Percentiles rank a stretch among this genome's conserved stretches.
Evolutionary conservation across 2,797 vertebrate genomes (phyloP).

Genomic region (Lithobates pipiens): DNA sequence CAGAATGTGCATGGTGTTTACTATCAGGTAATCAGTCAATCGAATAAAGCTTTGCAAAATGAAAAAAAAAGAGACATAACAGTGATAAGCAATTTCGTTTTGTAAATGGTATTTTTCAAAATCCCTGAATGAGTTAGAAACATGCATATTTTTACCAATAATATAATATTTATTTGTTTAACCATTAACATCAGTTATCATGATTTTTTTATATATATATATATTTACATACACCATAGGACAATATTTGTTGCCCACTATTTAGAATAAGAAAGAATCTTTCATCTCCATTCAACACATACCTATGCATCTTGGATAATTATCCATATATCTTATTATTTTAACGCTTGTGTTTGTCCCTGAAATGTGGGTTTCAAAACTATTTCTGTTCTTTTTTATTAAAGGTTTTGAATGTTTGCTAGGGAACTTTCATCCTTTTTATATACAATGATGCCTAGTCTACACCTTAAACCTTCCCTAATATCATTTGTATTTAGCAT

Average conservation of each 20-base stretch:
- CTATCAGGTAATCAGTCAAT: conserved; percentile 84
- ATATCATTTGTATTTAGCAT: too few species aligned
- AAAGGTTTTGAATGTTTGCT: too few species aligned
- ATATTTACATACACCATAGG: not conserved
- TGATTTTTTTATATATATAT: not conserved
- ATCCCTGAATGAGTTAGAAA: too few species aligned
- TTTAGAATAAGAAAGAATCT: not conserved
- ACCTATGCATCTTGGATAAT: not conserved
- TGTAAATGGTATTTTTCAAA: not conserved
- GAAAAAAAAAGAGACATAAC: conserved; percentile 40
- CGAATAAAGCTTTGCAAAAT: conserved; percentile 81
- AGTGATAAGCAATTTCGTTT: not conserved
- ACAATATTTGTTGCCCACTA: not conserved
- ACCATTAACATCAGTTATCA: not conserved
- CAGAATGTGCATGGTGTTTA: conserved; percentile 80
- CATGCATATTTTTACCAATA: too few species aligned
- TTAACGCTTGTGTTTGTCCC: not conserved
- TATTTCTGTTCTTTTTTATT: too few species aligned
- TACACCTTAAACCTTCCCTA: too few species aligned
- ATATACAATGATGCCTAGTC: too few species aligned
- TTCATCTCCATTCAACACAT: not conserved
- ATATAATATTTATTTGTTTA: not conserved
- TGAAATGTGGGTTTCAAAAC: too few species aligned
- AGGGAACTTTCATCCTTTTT: too few species aligned
- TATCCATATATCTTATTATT: not conserved